Evolutionary conservation across 2,888 invertebrate genomes (phyloP), one percentile per base, ranked within the genome.

Genomic region (Dryomyza anilis): DNA sequence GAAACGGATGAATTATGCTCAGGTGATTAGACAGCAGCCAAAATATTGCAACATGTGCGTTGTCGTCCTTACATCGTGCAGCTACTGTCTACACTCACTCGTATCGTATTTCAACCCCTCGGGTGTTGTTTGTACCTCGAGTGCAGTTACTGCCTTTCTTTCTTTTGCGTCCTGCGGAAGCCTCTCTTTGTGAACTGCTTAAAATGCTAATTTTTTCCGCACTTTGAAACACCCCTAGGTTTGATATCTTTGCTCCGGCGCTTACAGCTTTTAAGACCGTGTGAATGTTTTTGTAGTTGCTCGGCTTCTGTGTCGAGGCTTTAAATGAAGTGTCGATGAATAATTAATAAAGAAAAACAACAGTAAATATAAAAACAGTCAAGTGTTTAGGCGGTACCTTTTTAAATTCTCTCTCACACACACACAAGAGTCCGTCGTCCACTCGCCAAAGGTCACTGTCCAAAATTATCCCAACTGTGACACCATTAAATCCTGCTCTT

Each of bases 21-120:
- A 74, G 74, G 70, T 78, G 76, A 78, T 77, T 78, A 74, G 75
- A 69, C 76, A 74, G 67, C 69, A 77, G 75, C 74, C 77, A 77
- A 77, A 78, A 78, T 75, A 78, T 76, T 74, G 72, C 72, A 75
- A 72, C 76, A 75, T 76, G 73, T 76, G 73, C 69, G 21, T n/a
- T 23, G 25, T 16, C 14, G 60, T 36, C 50, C 27, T 29, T 69
- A 52, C 21, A 25, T 4, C 56, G 50, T 23, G 69, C 60, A 65
- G 65, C 66, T 27, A 53, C 65, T 62, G 62, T 60, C 63, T 45
- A 59, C 27, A 29, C 12, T 63, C 64, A 55, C 65, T 60, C 64
- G 64, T 66, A 72, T 70, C 70, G 23, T 65, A 70, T 71, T 72
- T 70, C 70, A 16, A 36, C 52, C 46, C 29, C 52, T 50, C 21